Evolutionary conservation across 1,140 invertebrate genomes (phyloP).

Genomic region (Stegodyphus mimosarum): DNA sequence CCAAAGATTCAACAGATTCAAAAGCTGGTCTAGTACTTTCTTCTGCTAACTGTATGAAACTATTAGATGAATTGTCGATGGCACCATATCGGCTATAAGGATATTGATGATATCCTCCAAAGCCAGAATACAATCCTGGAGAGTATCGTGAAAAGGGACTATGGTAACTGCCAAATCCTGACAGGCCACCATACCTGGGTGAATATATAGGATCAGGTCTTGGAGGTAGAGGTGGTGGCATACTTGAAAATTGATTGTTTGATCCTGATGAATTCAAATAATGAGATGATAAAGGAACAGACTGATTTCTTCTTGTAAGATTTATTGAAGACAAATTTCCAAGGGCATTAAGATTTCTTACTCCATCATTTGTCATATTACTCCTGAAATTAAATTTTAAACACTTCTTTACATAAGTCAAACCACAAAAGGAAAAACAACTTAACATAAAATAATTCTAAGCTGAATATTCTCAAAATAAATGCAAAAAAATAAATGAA

Average conservation of each 20-base stretch:
- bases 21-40: slow-evolving; percentile 91
- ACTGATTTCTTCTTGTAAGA: background rate
- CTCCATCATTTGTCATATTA: background rate
- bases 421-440: background rate
- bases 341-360: background rate
- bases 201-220: background rate
- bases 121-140: background rate
- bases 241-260: background rate
- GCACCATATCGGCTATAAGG: background rate
- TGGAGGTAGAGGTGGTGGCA: slow-evolving; percentile 28
- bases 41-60: slow-evolving; percentile 86
- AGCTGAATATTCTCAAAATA: background rate
- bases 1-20: slow-evolving; percentile 92
- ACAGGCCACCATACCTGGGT: background rate
- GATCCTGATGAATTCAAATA: background rate
- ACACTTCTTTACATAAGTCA: no score
- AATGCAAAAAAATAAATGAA: no score
- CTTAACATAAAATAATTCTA: background rate
- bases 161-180: background rate
- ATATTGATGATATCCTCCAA: background rate
- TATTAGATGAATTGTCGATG: slow-evolving; percentile 8
- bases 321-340: background rate
- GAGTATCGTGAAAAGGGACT: slow-evolving; percentile 14
- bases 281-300: background rate
- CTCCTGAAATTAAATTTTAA: no score